A percentile compares a stretch with the other conserved stretches of the same genome.
These are phyloP conservation scores for Benthosema pterotum DNA, from an alignment of 2,797 vertebrate genomes.

Conservation along the genomic window DNA sequence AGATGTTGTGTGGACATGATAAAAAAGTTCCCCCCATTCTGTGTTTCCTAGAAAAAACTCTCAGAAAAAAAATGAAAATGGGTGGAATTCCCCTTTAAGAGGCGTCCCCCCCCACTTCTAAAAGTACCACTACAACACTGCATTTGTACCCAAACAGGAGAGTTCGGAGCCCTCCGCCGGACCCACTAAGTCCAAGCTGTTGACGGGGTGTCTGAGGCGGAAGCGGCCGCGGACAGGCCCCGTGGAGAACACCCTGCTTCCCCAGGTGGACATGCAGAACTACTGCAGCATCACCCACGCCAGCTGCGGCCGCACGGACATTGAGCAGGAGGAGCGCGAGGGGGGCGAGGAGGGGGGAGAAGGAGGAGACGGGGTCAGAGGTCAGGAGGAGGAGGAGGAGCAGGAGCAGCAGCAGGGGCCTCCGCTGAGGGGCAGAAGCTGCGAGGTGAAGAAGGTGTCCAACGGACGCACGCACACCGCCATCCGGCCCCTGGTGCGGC, in stretches of 20 bases:
- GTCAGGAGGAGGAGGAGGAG: slow-evolving; percentile 43
- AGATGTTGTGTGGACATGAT: too few species aligned
- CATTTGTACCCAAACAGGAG: slow-evolving; percentile 74
- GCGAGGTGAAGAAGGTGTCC: slow-evolving; percentile 86
- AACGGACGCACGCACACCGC: slow-evolving; percentile 84
- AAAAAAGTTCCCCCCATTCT: too few species aligned
- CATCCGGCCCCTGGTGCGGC: slow-evolving; percentile 69
- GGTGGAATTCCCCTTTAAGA: too few species aligned
- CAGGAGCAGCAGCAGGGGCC: slow-evolving; percentile 50
- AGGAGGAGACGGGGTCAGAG: slow-evolving; percentile 48
- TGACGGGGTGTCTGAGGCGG: slow-evolving; percentile 79
- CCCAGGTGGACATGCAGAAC: slow-evolving; percentile 80
- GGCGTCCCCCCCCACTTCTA: too few species aligned
- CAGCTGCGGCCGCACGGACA: slow-evolving; percentile 75
- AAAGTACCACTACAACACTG: too few species aligned
- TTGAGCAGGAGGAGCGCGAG: slow-evolving; percentile 47
- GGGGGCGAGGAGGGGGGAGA: slow-evolving; percentile 53
- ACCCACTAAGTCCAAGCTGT: slow-evolving; percentile 62
- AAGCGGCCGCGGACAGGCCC: slow-evolving; percentile 79
- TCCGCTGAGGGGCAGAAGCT: slow-evolving; percentile 70
- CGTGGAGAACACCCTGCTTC: slow-evolving; percentile 74
- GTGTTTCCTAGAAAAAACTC: too few species aligned
- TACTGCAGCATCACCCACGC: slow-evolving; percentile 91
- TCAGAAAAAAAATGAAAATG: too few species aligned
- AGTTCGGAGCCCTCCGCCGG: slow-evolving; percentile 59